These are phyloP conservation scores for Sphenopsis melanotis DNA, from an alignment of 2,797 vertebrate genomes.

Conservation along the genomic window DNA sequence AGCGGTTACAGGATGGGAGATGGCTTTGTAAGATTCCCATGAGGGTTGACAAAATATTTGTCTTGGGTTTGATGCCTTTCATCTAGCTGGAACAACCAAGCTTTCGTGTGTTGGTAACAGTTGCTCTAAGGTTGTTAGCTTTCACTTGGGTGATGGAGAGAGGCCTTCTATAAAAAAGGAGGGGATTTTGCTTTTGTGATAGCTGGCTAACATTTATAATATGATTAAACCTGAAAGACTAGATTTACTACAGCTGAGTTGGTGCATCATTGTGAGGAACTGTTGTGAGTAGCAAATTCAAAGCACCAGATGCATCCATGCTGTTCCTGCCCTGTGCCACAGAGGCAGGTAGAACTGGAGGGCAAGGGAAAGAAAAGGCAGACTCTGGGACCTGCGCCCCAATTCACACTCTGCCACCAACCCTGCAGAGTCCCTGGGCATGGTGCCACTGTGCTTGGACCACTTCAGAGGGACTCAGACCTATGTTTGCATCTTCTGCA, in stretches of 20 bases:
- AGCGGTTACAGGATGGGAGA: constrained; percentile 23
- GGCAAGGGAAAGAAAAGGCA: background rate
- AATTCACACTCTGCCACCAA: fast-evolving
- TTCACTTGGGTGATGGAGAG: background rate
- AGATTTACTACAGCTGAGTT: background rate
- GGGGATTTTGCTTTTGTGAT: background rate
- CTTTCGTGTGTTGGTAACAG: background rate
- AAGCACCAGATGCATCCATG: background rate
- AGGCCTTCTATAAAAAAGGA: background rate
- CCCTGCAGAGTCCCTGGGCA: background rate
- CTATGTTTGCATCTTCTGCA: background rate
- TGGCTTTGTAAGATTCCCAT: constrained; percentile 29
- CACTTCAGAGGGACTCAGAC: background rate
- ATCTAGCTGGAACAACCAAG: background rate
- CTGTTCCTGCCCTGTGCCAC: background rate
- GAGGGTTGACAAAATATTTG: constrained; percentile 17
- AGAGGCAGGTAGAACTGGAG: background rate
- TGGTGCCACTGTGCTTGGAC: background rate
- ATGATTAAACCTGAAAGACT: background rate
- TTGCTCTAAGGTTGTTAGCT: background rate
- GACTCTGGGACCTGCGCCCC: background rate
- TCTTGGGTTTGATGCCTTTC: constrained; percentile 27
- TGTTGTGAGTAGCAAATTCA: background rate
- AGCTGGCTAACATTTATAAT: background rate
- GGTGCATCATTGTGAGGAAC: background rate